These are phyloP conservation scores for Ceyx margarethae DNA, from an alignment of 2,113 vertebrate genomes.

Conservation along the genomic window DNA sequence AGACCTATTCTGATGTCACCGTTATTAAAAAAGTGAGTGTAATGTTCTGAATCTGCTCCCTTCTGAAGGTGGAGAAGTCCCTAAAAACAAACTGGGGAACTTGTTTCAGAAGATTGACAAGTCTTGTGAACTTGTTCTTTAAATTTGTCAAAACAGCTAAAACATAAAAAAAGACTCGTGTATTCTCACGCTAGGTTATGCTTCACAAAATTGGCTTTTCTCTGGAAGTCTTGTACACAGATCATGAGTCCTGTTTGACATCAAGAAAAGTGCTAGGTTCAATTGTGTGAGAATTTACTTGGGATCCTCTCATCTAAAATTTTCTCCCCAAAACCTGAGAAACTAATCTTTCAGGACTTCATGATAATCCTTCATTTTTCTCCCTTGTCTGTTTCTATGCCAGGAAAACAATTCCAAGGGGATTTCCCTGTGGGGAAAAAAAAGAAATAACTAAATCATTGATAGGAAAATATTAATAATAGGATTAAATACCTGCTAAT, in stretches of 20 bases:
- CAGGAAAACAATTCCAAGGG: neutral
- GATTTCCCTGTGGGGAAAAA: neutral
- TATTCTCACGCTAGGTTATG: neutral
- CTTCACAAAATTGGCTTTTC: neutral
- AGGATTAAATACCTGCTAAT: neutral
- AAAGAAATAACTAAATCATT: neutral
- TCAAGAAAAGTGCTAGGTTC: neutral
- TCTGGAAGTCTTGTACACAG: neutral
- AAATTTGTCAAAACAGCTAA: neutral
- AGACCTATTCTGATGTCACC: slow-evolving; percentile 67
- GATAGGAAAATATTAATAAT: neutral
- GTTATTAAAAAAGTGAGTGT: slow-evolving; percentile 62
- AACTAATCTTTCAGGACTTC: neutral
- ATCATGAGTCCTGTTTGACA: neutral
- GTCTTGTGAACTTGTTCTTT: neutral
- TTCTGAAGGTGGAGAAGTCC: neutral
- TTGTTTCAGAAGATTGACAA: neutral
- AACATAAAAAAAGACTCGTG: neutral
- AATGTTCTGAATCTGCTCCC: slow-evolving; percentile 42
- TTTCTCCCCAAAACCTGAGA: neutral
- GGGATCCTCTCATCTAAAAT: neutral
- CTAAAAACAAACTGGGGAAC: neutral
- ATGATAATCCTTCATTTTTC: neutral
- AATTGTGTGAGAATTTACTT: neutral
- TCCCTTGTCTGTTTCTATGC: neutral